Evolutionary conservation across 2,888 invertebrate species (phyloP).

Genomic region (Mythimna lalbum): DNA sequence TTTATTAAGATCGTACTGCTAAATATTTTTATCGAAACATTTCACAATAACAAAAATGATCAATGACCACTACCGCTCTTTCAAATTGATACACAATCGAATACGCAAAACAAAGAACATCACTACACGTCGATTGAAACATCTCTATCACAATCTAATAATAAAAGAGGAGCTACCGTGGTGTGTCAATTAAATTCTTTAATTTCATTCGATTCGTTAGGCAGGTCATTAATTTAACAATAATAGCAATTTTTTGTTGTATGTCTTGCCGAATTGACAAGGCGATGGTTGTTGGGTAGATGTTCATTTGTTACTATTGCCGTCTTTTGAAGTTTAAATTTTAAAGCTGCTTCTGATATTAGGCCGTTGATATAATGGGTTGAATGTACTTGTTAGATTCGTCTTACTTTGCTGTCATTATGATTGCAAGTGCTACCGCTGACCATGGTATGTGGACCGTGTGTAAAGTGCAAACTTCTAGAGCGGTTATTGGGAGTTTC

Average conservation of each 20-base stretch:
- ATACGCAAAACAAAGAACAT: conserved; percentile 62
- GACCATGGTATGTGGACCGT: background rate
- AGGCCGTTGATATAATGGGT: conserved; percentile 30
- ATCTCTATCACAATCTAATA: conserved; percentile 75
- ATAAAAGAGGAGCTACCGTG: conserved; percentile 61
- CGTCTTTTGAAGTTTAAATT: conserved; percentile 31
- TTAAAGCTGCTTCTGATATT: conserved; percentile 35
- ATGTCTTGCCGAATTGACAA: conserved; percentile 47
- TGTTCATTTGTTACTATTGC: conserved; percentile 38
- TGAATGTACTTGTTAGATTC: background rate
- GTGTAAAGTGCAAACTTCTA: background rate
- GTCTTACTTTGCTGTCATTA: no score
- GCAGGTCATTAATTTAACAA: conserved; percentile 59
- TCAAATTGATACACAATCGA: conserved; percentile 40
- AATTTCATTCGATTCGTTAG: conserved; percentile 57
- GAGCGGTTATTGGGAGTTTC: background rate
- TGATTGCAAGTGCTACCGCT: background rate
- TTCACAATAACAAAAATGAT: conserved; percentile 1
- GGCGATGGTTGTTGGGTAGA: conserved; percentile 5
- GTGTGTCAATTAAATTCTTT: conserved; percentile 58
- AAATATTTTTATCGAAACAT: conserved; percentile 5
- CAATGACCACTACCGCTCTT: conserved; percentile 25
- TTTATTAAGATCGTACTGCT: background rate
- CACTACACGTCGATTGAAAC: conserved; percentile 72
- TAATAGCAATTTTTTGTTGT: conserved; percentile 47